These are phyloP conservation scores for Pedionomus torquatus DNA, from an alignment of 2,113 vertebrate species.

Conservation along the genomic window DNA sequence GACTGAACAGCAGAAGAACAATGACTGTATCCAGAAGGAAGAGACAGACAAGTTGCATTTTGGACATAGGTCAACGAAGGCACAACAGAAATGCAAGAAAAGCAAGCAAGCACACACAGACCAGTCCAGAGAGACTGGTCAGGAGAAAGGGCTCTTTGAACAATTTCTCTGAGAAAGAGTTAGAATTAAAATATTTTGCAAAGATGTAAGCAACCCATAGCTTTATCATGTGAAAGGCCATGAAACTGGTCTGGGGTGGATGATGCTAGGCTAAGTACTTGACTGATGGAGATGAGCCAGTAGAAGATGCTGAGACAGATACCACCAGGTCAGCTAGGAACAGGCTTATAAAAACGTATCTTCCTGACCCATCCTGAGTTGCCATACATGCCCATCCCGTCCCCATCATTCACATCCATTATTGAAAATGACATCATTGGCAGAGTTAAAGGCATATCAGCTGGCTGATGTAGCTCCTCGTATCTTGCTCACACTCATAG, in stretches of 20 bases:
- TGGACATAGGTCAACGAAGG: neutral
- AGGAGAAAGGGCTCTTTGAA: neutral
- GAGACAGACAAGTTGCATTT: neutral
- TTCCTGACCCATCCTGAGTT: neutral
- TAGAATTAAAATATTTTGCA: neutral
- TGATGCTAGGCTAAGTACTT: neutral
- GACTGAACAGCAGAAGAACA: neutral
- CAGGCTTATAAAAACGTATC: neutral
- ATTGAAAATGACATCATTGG: neutral
- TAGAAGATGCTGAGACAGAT: neutral
- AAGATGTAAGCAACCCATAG: neutral
- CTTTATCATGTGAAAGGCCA: neutral
- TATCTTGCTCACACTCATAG: neutral
- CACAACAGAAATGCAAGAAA: neutral
- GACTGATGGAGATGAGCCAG: neutral
- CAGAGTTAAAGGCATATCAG: neutral
- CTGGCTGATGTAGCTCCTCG: neutral
- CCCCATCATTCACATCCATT: neutral
- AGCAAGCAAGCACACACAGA: neutral
- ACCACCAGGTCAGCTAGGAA: neutral
- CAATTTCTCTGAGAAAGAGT: neutral
- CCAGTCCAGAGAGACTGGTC: neutral
- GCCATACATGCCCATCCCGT: neutral
- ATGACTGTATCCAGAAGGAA: neutral
- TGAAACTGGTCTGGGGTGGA: neutral